Percentiles rank a stretch among this genome's conserved stretches.
Conservation (phyloP, 2,113 vertebrate genomes). For the Candoia aspera region DNA sequence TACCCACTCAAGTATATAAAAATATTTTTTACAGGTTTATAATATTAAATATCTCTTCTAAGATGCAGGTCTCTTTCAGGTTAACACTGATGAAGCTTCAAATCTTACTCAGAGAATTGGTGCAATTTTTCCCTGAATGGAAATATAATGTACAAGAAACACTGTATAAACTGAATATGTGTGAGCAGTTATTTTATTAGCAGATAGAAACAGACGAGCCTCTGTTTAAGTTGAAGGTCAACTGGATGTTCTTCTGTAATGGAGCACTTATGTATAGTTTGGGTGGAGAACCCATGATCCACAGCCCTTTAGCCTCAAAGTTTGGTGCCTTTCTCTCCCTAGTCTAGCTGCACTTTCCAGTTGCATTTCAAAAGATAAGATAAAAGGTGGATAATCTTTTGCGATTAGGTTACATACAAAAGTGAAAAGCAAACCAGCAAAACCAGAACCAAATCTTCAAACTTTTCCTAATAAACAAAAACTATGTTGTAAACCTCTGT, state of each 20-base stretch:
- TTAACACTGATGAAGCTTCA: not conserved
- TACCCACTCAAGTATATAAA: not conserved
- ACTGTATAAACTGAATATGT: constrained; percentile 6
- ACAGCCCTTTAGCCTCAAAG: not conserved
- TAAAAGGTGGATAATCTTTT: not conserved
- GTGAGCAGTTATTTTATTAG: constrained; percentile 8
- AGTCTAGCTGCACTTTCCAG: not conserved
- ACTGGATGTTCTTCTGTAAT: not conserved
- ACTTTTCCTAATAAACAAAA: not conserved
- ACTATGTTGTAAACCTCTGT: not conserved
- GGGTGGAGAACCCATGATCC: not conserved
- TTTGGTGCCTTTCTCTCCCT: not conserved
- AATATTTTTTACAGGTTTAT: constrained; percentile 8
- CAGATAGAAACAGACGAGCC: not conserved
- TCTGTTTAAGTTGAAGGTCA: not conserved
- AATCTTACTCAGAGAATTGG: constrained; percentile 10
- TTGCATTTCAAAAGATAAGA: not conserved
- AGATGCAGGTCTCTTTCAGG: not conserved
- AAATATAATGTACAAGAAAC: constrained; percentile 11
- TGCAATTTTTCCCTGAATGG: not conserved
- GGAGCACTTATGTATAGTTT: not conserved
- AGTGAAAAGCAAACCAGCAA: not conserved
- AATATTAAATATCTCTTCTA: not conserved
- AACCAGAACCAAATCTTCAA: not conserved
- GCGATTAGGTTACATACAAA: not conserved